Conservation (phyloP, 2,888 invertebrate species). For the Cerceris rybyensis region DNA sequence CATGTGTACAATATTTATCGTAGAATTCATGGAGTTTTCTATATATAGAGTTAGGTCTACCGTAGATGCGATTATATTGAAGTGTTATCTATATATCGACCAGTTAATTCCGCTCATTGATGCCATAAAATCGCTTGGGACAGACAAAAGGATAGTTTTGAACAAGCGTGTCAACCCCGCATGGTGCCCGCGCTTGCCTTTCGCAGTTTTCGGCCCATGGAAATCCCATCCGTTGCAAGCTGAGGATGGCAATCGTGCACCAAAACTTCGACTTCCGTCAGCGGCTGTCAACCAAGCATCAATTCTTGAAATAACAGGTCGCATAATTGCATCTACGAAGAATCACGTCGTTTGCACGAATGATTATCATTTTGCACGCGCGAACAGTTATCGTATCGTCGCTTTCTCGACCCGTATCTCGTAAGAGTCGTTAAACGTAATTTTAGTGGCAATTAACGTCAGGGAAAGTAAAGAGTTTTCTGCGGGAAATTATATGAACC, state of each 20-base stretch:
- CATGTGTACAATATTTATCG: slow-evolving; percentile 34
- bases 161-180: slow-evolving; percentile 35
- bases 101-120: slow-evolving; percentile 65
- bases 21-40: slow-evolving; percentile 55
- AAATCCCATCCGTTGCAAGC: slow-evolving; percentile 37
- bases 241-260: slow-evolving; percentile 46
- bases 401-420: no score
- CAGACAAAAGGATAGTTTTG: slow-evolving; percentile 36
- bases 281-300: slow-evolving; percentile 76
- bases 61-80: slow-evolving; percentile 44
- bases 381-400: background rate
- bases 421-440: no score
- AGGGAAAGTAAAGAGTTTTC: no score
- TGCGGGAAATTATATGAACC: no score
- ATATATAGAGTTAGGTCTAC: slow-evolving; percentile 51
- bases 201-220: slow-evolving; percentile 60
- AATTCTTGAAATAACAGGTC: slow-evolving; percentile 10
- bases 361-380: background rate
- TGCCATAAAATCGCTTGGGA: slow-evolving; percentile 57
- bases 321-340: background rate
- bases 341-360: background rate
- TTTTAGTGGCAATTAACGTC: no score
- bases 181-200: slow-evolving; percentile 66
- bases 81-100: slow-evolving; percentile 56
- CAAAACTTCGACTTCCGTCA: slow-evolving; percentile 60